Conservation (phyloP, 1,140 invertebrate genomes). For the Phymastichus coffea region DNA sequence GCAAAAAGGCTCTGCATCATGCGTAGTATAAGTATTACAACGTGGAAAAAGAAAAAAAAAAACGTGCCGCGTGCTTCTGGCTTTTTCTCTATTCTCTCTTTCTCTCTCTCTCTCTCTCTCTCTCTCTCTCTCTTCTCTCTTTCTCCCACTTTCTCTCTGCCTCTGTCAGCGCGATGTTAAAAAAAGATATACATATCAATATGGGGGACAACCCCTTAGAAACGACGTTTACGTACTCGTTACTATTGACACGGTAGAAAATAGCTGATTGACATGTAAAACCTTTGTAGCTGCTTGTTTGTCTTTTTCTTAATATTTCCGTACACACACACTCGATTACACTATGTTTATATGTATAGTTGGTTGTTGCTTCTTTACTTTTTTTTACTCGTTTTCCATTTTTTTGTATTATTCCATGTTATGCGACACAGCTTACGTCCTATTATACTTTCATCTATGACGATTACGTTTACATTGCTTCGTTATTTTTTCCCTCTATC, state of each 20-base stretch:
- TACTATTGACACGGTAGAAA: slow-evolving; percentile 38
- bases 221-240: slow-evolving; percentile 12
- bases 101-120: no score
- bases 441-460: slow-evolving; percentile 25
- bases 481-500: not conserved
- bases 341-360: slow-evolving; percentile 6
- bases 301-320: not conserved
- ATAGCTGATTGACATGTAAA: slow-evolving; percentile 45
- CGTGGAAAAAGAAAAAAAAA: no score
- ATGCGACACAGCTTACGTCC: slow-evolving; percentile 15
- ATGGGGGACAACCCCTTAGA: not conserved
- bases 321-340: not conserved
- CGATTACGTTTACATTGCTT: slow-evolving; percentile 31
- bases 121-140: no score
- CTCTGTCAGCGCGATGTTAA: not conserved
- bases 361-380: slow-evolving; percentile 20
- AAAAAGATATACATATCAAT: not conserved
- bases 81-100: no score
- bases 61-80: no score
- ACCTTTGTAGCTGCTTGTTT: no score
- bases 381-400: slow-evolving; percentile 14
- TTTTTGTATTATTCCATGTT: slow-evolving; percentile 11
- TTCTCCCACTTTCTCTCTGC: no score
- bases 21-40: no score
- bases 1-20: no score